Evolutionary conservation across 1,140 invertebrate genomes (phyloP).

Genomic region (Drosophila prosaltans): DNA sequence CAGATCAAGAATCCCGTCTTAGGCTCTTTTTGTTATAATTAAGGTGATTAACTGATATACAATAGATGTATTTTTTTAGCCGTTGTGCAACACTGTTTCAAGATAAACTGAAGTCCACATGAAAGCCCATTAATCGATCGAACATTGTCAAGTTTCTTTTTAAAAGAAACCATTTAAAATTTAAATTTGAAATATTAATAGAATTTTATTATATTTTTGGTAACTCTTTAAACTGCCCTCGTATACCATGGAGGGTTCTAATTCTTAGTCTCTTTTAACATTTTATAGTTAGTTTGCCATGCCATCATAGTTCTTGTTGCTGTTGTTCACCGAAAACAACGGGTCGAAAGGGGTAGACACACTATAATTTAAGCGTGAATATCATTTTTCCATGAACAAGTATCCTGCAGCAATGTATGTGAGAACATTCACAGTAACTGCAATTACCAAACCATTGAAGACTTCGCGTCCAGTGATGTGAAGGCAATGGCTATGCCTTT

Average conservation of each 20-base stretch:
- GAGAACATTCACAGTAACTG: conserved; percentile 81
- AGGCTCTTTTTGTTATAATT: too few species aligned
- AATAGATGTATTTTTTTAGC: too few species aligned
- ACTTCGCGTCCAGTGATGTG: conserved; percentile 7
- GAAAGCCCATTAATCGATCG: too few species aligned
- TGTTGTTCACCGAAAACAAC: conserved; percentile 34
- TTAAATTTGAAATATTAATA: too few species aligned
- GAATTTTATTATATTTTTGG: neutral
- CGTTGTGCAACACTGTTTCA: too few species aligned
- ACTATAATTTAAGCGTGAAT: conserved; percentile 82
- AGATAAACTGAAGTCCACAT: too few species aligned
- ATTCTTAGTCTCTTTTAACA: neutral
- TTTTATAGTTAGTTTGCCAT: neutral
- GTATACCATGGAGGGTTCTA: neutral
- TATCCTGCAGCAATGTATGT: conserved; percentile 79
- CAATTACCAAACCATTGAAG: conserved; percentile 58
- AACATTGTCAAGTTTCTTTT: too few species aligned
- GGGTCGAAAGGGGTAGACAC: conserved; percentile 57
- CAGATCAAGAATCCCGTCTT: too few species aligned
- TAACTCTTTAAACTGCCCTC: neutral
- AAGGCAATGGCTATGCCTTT: conserved; percentile 1
- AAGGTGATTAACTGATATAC: too few species aligned
- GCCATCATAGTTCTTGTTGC: neutral
- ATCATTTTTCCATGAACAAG: conserved; percentile 82
- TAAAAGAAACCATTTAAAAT: too few species aligned